These are phyloP conservation scores for Callionymus lyra DNA, from an alignment of 2,113 vertebrate species.

Conservation along the genomic window DNA sequence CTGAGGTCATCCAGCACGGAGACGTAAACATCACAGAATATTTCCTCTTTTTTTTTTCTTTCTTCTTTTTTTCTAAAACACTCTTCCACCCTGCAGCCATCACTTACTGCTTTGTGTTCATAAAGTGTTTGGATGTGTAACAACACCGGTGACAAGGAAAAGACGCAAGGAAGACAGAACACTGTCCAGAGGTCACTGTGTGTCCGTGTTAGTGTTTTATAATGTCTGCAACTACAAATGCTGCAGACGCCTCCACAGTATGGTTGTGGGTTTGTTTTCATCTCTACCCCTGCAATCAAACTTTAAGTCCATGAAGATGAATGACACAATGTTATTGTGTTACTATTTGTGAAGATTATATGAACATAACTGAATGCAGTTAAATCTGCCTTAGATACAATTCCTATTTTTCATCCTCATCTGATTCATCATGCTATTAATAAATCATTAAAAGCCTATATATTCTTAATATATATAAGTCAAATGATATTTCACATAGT, in stretches of 20 bases:
- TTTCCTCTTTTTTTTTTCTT: constrained; percentile 11
- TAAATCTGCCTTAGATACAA: no score
- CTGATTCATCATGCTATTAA: no score
- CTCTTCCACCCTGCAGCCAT: constrained; percentile 55
- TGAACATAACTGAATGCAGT: no score
- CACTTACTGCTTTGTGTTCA: constrained; percentile 70
- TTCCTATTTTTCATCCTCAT: no score
- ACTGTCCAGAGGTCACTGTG: constrained; percentile 53
- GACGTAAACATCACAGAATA: constrained; percentile 14
- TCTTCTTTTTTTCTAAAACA: constrained; percentile 16
- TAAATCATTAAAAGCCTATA: no score
- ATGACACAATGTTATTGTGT: no score
- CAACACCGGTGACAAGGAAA: constrained; percentile 47
- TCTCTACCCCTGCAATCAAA: no score
- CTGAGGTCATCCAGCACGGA: constrained; percentile 51
- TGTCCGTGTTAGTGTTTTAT: constrained; percentile 19
- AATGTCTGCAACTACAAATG: constrained; percentile 44
- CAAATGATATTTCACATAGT: no score
- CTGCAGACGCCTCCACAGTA: constrained; percentile 4
- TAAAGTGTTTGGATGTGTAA: constrained; percentile 69
- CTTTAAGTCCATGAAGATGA: no score
- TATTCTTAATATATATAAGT: no score
- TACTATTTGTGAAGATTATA: no score
- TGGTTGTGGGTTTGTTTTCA: no score
- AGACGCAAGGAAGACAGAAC: constrained; percentile 60